These are phyloP conservation scores for Cephus pygmeus DNA, from an alignment of 2,888 invertebrate genomes.

Conservation along the genomic window DNA sequence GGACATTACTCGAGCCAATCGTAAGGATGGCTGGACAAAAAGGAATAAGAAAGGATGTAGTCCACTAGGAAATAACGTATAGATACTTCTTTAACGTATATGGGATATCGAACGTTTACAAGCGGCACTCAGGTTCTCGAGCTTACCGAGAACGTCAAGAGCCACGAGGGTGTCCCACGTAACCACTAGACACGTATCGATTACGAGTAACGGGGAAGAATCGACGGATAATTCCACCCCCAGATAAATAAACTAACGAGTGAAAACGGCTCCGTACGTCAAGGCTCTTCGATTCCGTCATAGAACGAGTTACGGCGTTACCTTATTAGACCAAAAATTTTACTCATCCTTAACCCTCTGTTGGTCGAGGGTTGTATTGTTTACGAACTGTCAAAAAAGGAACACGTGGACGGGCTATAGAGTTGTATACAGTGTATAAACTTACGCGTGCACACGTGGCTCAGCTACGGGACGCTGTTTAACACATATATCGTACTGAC, in stretches of 20 bases:
- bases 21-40: conserved; percentile 8
- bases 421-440: no score
- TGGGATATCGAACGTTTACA: conserved; percentile 3
- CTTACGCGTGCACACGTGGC: neutral
- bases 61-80: neutral
- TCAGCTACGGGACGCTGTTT: neutral
- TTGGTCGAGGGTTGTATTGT: no score
- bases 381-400: no score
- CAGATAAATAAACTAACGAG: conserved; percentile 55
- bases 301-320: neutral
- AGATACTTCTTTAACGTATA: neutral
- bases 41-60: neutral
- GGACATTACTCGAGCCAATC: conserved; percentile 52
- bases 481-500: neutral
- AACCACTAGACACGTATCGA: conserved; percentile 42
- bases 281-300: conserved; percentile 51
- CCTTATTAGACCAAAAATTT: neutral
- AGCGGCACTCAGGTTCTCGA: conserved; percentile 10
- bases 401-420: no score
- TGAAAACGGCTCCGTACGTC: conserved; percentile 44
- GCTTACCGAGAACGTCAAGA: neutral
- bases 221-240: conserved; percentile 47
- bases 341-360: neutral
- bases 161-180: conserved; percentile 12
- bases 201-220: conserved; percentile 49